Conservation (phyloP, 2,888 invertebrate genomes). For the Drosophila ezoana region DNA sequence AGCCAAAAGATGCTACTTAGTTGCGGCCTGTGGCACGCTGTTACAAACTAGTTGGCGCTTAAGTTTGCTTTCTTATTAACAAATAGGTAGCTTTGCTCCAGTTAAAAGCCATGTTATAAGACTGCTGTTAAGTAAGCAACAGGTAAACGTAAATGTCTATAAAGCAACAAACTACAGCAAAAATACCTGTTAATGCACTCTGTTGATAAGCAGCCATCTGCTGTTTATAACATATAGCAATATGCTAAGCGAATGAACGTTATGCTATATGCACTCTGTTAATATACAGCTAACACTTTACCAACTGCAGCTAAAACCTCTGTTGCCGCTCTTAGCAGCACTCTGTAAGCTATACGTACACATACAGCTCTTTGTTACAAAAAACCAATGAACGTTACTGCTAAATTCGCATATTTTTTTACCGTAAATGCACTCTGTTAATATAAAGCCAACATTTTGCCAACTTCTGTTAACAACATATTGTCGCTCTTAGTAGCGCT, state of each 20-base stretch:
- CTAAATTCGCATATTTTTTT: constrained; percentile 44
- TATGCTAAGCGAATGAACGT: too few relatives aligned
- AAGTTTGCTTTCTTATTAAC: not conserved
- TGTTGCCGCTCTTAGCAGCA: not conserved
- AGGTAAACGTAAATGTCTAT: not conserved
- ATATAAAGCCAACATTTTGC: too few relatives aligned
- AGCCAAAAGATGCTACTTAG: constrained; percentile 3
- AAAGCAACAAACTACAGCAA: too few relatives aligned
- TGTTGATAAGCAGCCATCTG: too few relatives aligned
- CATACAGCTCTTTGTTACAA: not conserved
- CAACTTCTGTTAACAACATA: not conserved
- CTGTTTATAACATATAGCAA: too few relatives aligned
- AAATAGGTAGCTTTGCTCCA: not conserved
- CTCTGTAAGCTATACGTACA: too few relatives aligned
- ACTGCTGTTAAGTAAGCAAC: not conserved
- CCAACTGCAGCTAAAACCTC: not conserved
- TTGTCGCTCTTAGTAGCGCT: not conserved
- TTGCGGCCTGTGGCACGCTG: not conserved
- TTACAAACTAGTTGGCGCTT: not conserved
- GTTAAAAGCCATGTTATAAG: not conserved
- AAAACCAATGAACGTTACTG: not conserved
- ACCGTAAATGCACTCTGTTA: too few relatives aligned
- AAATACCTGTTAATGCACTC: too few relatives aligned
- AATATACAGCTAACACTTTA: too few relatives aligned
- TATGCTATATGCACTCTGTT: too few relatives aligned